Evolutionary conservation across 2,113 vertebrate genomes (phyloP).

Genomic region (Excalfactoria chinensis): DNA sequence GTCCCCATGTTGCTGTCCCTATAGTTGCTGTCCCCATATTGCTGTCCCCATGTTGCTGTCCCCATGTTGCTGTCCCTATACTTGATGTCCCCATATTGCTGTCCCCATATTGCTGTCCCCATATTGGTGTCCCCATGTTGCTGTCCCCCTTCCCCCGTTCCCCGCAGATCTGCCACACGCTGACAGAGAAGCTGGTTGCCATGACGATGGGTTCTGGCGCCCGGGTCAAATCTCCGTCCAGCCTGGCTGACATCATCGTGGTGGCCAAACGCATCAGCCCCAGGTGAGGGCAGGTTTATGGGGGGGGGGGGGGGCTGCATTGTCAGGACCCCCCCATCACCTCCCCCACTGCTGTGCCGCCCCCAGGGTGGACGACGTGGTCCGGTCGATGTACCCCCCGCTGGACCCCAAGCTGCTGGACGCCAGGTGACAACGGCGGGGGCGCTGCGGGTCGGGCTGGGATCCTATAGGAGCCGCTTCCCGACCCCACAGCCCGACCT

Average conservation of each 20-base stretch:
- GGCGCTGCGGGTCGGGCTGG: not conserved
- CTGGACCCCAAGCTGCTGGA: conserved; percentile 92
- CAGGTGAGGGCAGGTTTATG: conserved; percentile 75
- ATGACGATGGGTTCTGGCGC: conserved; percentile 95
- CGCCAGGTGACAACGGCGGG: conserved; percentile 78
- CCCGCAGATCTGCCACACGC: conserved; percentile 89
- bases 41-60: no score
- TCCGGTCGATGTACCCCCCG: conserved; percentile 93
- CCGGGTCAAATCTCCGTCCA: conserved; percentile 90
- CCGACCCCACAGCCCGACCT: not conserved
- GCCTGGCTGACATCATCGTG: conserved; percentile 91
- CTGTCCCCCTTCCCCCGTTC: no score
- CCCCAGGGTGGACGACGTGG: conserved; percentile 90
- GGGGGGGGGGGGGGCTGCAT: no score
- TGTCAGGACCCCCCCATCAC: not conserved
- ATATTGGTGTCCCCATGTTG: no score
- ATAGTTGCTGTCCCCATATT: no score
- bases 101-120: no score
- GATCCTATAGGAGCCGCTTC: not conserved
- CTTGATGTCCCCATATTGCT: no score
- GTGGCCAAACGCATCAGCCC: conserved; percentile 94
- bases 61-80: no score
- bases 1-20: no score
- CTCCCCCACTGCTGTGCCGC: not conserved
- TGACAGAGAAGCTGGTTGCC: conserved; percentile 93